Evolutionary conservation across 2,797 vertebrate species (phyloP).

Genomic region (Phataginus tetradactyla): DNA sequence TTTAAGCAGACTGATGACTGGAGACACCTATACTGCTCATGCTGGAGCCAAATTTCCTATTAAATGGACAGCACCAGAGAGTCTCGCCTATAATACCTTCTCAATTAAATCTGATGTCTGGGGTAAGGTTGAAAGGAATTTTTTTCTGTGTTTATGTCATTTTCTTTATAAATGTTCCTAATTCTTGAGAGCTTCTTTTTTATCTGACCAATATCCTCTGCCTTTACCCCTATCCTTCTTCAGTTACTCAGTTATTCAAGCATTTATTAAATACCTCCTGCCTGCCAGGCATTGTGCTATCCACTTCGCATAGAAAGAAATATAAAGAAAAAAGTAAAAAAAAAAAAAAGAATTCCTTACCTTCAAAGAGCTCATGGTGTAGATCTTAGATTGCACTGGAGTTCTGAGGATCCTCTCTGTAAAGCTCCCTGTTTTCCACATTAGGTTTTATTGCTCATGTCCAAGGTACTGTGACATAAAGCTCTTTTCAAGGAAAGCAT

Average conservation of each 20-base stretch:
- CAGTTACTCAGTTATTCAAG: neutral
- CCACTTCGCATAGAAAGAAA: neutral
- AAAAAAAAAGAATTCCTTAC: neutral
- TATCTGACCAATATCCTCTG: neutral
- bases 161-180: neutral
- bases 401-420: neutral
- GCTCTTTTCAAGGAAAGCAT: neutral
- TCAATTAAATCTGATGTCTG: constrained; percentile 99
- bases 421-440: neutral
- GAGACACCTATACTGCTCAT: constrained; percentile 98
- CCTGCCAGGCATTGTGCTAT: neutral
- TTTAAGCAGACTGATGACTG: constrained; percentile 97
- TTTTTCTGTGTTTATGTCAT: neutral
- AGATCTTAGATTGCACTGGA: neutral
- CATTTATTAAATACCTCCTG: neutral
- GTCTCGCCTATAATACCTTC: constrained; percentile 98
- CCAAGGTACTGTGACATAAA: neutral
- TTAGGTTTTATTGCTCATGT: neutral
- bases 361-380: neutral
- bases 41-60: constrained; percentile 99
- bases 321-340: neutral
- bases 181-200: constrained; percentile 20
- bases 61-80: constrained; percentile 99
- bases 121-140: constrained; percentile 89
- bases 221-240: neutral